Evolutionary conservation across 2,797 vertebrate genomes (phyloP).

Genomic region (Ibycter americanus): DNA sequence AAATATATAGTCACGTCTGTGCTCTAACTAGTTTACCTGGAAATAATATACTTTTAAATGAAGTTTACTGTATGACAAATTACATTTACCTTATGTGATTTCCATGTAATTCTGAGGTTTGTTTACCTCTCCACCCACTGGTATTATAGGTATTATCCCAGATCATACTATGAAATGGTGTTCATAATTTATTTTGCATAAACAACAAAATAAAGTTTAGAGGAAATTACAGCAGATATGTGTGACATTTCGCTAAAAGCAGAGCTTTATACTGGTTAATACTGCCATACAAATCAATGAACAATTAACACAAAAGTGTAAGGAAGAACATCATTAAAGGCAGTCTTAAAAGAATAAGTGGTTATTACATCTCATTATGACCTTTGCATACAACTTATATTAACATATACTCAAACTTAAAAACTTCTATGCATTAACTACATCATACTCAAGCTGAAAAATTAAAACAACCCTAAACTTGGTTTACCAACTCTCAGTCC

Average conservation of each 20-base stretch:
- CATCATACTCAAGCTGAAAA: background rate
- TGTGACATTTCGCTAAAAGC: background rate
- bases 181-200: background rate
- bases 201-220: background rate
- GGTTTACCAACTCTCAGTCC: background rate
- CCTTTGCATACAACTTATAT: background rate
- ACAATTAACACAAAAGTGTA: background rate
- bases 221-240: background rate
- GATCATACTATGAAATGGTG: background rate
- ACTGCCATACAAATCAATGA: background rate
- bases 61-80: background rate
- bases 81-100: background rate
- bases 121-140: rapidly evolving
- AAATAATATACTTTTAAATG: background rate
- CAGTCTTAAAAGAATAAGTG: background rate
- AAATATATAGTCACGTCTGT: background rate
- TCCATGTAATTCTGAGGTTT: background rate
- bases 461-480: background rate
- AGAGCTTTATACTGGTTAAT: background rate
- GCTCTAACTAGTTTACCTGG: background rate
- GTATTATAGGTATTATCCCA: background rate
- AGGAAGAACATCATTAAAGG: background rate
- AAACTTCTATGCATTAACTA: background rate
- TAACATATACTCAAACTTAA: background rate
- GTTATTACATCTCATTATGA: background rate